These are phyloP conservation scores for Bubo blakistoni DNA, from an alignment of 2,113 vertebrate genomes.

Conservation along the genomic window DNA sequence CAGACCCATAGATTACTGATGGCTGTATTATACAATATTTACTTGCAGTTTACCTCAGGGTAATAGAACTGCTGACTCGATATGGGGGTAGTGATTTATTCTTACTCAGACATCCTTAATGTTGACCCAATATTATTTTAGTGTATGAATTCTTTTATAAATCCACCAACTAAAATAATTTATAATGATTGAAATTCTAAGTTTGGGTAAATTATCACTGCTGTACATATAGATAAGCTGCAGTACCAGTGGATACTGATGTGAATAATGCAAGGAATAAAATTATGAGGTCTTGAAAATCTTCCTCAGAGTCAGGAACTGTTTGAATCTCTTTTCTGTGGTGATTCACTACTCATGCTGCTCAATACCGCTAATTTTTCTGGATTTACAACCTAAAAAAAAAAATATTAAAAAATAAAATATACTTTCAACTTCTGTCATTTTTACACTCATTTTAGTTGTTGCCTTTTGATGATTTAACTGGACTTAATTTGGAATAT, in stretches of 20 bases:
- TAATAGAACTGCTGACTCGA: not conserved
- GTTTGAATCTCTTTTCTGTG: not conserved
- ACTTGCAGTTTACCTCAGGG: not conserved
- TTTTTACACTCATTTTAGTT: not conserved
- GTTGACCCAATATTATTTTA: conserved; percentile 35
- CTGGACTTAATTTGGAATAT: not conserved
- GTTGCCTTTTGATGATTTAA: not conserved
- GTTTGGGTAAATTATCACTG: not conserved
- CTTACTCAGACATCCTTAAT: not conserved
- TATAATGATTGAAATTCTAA: not conserved
- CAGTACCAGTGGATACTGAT: not conserved
- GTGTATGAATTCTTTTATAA: not conserved
- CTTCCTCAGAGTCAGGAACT: not conserved
- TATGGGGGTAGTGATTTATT: not conserved
- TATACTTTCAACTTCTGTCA: not conserved
- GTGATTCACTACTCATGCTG: not conserved
- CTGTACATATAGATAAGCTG: not conserved
- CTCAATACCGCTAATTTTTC: not conserved
- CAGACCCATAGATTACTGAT: not conserved
- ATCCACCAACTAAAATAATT: conserved; percentile 1
- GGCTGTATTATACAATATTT: not conserved
- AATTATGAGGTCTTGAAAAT: not conserved
- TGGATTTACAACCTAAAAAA: not conserved
- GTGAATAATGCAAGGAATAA: not conserved
- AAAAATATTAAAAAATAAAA: not conserved